These are phyloP conservation scores for Pachypanchax playfairii DNA, from an alignment of 2,113 vertebrate species.

Conservation along the genomic window DNA sequence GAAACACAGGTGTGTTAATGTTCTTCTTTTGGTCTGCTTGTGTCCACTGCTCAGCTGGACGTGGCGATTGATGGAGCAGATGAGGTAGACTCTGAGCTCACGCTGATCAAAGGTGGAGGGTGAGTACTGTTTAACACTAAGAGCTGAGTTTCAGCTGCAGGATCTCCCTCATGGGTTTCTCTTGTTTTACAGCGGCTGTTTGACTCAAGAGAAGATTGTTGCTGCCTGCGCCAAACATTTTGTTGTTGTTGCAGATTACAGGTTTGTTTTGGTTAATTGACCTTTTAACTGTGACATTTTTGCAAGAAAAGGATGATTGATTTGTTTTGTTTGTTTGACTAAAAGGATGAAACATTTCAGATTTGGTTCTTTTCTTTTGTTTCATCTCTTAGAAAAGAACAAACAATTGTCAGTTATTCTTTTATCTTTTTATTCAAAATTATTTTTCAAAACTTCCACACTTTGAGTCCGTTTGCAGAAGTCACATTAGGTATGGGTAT, in stretches of 20 bases:
- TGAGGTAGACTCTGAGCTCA: conserved; percentile 92
- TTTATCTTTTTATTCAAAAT: no score
- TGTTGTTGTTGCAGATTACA: conserved; percentile 95
- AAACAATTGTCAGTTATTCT: no score
- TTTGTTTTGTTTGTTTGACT: no score
- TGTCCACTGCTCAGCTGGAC: conserved; percentile 82
- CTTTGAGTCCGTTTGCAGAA: no score
- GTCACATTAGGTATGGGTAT: no score
- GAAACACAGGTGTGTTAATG: no score
- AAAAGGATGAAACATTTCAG: no score
- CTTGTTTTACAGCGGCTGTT: conserved; percentile 84
- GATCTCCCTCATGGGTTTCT: neutral
- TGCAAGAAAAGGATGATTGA: no score
- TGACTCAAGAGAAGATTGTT: conserved; percentile 97
- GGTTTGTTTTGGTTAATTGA: conserved; percentile 73
- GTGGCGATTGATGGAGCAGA: conserved; percentile 97
- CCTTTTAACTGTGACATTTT: neutral
- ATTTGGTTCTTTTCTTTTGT: neutral
- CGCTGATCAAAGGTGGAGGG: conserved; percentile 98
- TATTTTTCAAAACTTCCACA: no score
- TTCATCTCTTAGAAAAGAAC: conserved; percentile 83
- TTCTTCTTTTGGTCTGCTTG: neutral
- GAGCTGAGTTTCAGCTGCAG: neutral
- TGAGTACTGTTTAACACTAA: conserved; percentile 69
- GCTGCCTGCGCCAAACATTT: conserved; percentile 93